A percentile compares a stretch with the other conserved stretches of the same genome.
phyloP scores from a whole-genome alignment of 2,113 vertebrate genomes.

The Brevimyrus niger region DNA sequence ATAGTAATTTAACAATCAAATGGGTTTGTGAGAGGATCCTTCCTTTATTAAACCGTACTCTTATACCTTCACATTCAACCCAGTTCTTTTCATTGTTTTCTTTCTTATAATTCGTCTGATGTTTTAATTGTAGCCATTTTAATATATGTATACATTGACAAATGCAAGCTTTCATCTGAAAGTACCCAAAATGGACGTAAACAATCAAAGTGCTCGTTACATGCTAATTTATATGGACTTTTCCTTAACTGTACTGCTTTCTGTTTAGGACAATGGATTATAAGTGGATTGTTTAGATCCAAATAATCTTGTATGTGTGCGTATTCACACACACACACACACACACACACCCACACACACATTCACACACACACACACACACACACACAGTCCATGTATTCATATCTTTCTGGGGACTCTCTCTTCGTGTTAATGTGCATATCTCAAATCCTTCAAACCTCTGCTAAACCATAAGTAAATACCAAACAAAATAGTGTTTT shows the following conservation, averaged over 20 bases:
- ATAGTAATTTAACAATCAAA: neutral
- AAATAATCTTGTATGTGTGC: neutral
- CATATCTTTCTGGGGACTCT: too few relatives aligned
- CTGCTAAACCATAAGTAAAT: too few relatives aligned
- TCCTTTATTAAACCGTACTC: neutral
- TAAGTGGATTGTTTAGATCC: neutral
- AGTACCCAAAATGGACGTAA: neutral
- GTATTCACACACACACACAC: neutral
- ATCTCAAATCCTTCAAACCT: too few relatives aligned
- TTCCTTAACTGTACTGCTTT: conserved; percentile 48
- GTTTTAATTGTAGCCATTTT: neutral
- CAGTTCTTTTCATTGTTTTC: neutral
- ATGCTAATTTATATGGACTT: conserved; percentile 53
- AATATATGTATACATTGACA: neutral
- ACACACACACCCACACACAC: too few relatives aligned
- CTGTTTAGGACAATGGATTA: conserved; percentile 45
- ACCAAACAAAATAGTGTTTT: too few relatives aligned
- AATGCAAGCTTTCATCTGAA: neutral
- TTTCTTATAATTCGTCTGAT: neutral
- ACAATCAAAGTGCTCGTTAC: neutral
- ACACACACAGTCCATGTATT: too few relatives aligned
- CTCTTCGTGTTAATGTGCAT: too few relatives aligned
- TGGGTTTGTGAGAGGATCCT: neutral
- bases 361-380: neutral
- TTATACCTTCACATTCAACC: neutral